Evolutionary conservation across 2,113 vertebrate species (phyloP).

Genomic region (Pheucticus melanocephalus): DNA sequence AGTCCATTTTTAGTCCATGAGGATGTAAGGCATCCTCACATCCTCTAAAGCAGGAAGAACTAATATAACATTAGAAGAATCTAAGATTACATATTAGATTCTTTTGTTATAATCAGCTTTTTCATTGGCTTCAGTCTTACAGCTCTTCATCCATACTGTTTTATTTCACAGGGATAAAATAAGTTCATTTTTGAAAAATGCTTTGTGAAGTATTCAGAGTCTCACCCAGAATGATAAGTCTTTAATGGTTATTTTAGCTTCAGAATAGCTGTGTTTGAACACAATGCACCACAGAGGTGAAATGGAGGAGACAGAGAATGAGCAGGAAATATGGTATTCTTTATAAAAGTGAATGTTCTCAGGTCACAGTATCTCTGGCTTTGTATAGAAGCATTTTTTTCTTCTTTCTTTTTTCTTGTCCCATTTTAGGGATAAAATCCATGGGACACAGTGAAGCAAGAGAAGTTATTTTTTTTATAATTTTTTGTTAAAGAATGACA

Average conservation of each 20-base stretch:
- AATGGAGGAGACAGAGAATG: slow-evolving; percentile 30
- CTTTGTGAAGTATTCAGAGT: slow-evolving; percentile 14
- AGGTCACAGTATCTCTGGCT: neutral
- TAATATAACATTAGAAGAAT: neutral
- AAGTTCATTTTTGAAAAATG: slow-evolving; percentile 4
- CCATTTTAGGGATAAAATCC: neutral
- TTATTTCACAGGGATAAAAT: neutral
- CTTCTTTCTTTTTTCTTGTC: neutral
- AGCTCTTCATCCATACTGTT: neutral
- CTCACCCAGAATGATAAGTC: neutral
- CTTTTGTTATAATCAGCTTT: neutral
- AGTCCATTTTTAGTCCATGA: neutral
- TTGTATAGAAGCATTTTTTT: neutral
- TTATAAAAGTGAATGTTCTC: neutral
- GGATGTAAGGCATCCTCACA: neutral
- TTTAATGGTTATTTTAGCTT: slow-evolving; percentile 49
- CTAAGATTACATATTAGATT: neutral
- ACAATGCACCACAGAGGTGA: slow-evolving; percentile 34
- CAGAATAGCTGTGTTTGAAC: slow-evolving; percentile 4
- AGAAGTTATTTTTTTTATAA: neutral
- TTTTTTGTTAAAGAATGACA: neutral
- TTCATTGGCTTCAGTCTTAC: neutral
- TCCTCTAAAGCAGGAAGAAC: neutral
- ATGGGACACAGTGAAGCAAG: neutral
- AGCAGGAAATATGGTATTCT: neutral